Base-by-base conservation (phyloP, 2,797 vertebrate genomes). In the Anguilla obscura region DNA sequence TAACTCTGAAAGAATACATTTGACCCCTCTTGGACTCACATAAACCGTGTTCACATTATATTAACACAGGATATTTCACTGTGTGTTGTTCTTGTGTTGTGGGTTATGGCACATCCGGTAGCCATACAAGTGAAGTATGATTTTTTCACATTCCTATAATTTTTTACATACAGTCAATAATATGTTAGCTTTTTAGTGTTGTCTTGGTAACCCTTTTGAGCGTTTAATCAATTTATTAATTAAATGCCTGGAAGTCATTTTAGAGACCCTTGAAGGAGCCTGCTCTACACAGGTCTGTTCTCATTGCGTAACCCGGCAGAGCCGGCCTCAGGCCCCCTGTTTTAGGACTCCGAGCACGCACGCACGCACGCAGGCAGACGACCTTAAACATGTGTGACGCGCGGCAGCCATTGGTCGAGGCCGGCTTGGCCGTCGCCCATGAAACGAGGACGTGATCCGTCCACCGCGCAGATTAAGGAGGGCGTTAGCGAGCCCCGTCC, bases 401-500 rank as follows among this genome's bases (percentile, higher is more conserved):
- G 10, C 79, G 27, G 45, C 45, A 69, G n/a, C 27, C 45, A 14
- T 48, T 50, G 10, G 9, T 48, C 10, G 7, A n/a, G 79, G 45
- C 71, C 79, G 79, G 36, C 27, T 8, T n/a, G 79, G 79, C 79
- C 14, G 18, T 50, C 79, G 24, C 79, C 21, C 21, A 3, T 24
- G 18, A 21, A 80, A 45, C 4, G 50, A 3, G 6, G 79, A 45
- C 24, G 27, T 45, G 45, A n/a, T 48, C 66, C 52, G 33, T 85
- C 87, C 54, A 74, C 56, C 33, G 84, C 54, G 21, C 45, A 24
- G 52, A 56, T 52, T 89, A 84, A 89, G 63, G 48, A 60, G 80
- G 52, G 88, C 80, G 84, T 86, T 84, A 84, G 88, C 33, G 27
- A 54, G 50, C 50, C 60, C 85, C 36, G 54, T 82, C 85, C 24